Percentiles rank a stretch among this genome's conserved stretches.
Conservation (phyloP, 2,113 vertebrate species). For the Hemichromis elongatus region DNA sequence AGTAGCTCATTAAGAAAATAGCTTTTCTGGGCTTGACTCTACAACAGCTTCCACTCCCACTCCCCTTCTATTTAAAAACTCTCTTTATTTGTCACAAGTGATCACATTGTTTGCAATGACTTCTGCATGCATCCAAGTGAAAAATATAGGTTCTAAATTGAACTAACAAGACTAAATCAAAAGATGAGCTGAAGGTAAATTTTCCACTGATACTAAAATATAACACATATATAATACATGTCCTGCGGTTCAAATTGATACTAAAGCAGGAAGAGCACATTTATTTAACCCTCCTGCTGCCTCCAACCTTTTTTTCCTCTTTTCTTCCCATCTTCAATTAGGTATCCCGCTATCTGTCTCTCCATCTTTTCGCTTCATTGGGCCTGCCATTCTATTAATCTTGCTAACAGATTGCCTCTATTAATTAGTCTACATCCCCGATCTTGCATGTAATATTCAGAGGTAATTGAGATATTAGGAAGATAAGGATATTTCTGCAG, state of each 20-base stretch:
- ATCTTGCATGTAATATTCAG: constrained; percentile 61
- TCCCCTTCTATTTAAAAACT: background rate
- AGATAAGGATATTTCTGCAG: constrained; percentile 50
- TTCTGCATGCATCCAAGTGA: background rate
- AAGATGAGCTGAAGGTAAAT: constrained; percentile 1
- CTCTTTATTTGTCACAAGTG: background rate
- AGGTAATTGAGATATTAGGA: constrained; percentile 60
- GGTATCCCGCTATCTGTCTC: constrained; percentile 25
- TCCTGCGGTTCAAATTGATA: background rate
- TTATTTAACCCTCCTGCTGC: background rate
- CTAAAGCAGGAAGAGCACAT: background rate
- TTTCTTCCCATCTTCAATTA: constrained; percentile 24
- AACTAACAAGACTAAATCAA: background rate
- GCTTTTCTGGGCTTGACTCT: background rate
- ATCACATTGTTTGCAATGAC: background rate
- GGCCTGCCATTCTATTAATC: constrained; percentile 55
- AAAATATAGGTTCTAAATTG: background rate
- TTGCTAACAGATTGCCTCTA: constrained; percentile 57
- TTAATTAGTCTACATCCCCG: constrained; percentile 63
- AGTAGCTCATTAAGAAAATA: background rate
- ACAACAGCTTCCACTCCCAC: background rate
- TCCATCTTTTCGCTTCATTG: constrained; percentile 42
- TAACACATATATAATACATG: background rate
- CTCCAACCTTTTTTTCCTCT: background rate
- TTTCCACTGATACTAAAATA: background rate